Percentiles rank a stretch among this genome's conserved stretches.
These are phyloP conservation scores for Amblyopsis rosae DNA, from an alignment of 2,113 vertebrate genomes.

Conservation along the genomic window DNA sequence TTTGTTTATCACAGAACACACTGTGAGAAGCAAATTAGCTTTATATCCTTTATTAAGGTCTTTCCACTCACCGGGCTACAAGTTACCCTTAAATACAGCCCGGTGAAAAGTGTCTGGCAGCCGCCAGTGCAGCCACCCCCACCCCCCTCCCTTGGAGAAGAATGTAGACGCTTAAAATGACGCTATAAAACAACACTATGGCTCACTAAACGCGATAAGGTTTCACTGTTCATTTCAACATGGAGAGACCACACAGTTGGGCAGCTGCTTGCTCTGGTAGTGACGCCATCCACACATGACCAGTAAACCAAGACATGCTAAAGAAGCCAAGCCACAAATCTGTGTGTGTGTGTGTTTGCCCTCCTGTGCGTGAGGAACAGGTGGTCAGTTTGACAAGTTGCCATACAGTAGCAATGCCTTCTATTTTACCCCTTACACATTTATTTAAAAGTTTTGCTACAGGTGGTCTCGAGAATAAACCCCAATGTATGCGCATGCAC, in stretches of 20 bases:
- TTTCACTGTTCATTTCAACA: constrained; percentile 57
- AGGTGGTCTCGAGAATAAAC: no score
- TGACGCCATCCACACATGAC: not conserved
- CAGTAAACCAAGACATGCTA: constrained; percentile 32
- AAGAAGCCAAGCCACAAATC: constrained; percentile 3
- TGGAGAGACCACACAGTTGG: constrained; percentile 56
- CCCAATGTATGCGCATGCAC: no score
- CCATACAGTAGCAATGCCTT: no score
- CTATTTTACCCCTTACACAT: no score
- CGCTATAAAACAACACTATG: constrained; percentile 36
- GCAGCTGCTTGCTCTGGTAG: constrained; percentile 47
- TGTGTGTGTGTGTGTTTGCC: no score
- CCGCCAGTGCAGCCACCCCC: constrained; percentile 1
- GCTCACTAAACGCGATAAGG: constrained; percentile 27
- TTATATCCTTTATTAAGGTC: no score
- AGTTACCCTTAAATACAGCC: constrained; percentile 31
- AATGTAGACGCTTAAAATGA: constrained; percentile 50
- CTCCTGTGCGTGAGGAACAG: no score
- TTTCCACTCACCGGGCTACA: constrained; percentile 11
- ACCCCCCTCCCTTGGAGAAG: constrained; percentile 2
- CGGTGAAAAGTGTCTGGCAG: constrained; percentile 21
- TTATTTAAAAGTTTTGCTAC: no score
- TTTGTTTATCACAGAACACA: not conserved
- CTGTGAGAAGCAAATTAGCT: no score
- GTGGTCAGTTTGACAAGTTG: no score